A percentile compares a stretch with the other conserved stretches of the same genome.
Conservation (phyloP, 2,888 invertebrate species). For the Trissoscelio sp. region DNA sequence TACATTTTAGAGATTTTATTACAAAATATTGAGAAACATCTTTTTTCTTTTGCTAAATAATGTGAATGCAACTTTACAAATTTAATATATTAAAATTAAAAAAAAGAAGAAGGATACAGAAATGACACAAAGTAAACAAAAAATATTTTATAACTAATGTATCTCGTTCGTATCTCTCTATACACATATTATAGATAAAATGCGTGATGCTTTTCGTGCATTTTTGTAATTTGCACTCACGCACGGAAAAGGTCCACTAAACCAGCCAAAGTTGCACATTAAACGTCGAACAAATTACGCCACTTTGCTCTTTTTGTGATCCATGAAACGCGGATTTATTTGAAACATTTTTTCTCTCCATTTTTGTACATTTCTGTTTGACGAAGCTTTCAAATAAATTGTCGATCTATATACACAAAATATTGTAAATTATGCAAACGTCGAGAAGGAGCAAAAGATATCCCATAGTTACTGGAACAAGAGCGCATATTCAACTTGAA, state of each 20-base stretch:
- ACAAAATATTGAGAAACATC: no score
- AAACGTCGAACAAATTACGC: slow-evolving; percentile 12
- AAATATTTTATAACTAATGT: slow-evolving; percentile 2
- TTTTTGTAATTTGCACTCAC: slow-evolving; percentile 14
- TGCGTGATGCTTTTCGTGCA: neutral
- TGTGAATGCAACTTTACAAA: no score
- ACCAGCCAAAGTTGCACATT: neutral
- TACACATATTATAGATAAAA: neutral
- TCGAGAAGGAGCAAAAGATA: neutral
- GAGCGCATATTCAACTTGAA: slow-evolving; percentile 14
- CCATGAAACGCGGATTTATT: slow-evolving; percentile 9
- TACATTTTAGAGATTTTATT: no score
- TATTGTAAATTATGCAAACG: slow-evolving; percentile 18
- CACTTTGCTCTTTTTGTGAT: slow-evolving; percentile 13
- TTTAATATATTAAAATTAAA: no score
- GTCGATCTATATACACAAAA: no score
- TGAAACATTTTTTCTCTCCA: neutral
- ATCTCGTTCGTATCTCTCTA: slow-evolving; percentile 1
- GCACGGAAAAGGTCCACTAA: neutral
- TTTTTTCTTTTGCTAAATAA: no score
- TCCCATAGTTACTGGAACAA: neutral
- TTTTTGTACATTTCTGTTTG: neutral
- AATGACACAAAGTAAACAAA: neutral
- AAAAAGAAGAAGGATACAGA: no score
- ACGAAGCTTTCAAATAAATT: neutral